Evolutionary conservation across 1,140 invertebrate species (phyloP).

Genomic region (Epicauta chinensis): DNA sequence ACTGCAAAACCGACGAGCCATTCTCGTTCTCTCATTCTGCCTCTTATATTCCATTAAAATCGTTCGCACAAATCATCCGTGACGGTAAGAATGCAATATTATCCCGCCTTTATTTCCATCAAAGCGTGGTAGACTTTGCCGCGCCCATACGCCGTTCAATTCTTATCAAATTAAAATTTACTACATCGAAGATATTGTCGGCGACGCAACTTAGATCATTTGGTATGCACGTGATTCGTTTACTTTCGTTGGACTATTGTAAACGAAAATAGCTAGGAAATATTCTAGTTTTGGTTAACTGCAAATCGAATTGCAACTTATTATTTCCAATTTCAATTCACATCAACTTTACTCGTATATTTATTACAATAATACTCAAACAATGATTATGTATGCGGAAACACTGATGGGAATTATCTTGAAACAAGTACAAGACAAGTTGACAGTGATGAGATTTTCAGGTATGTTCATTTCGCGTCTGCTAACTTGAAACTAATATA

Average conservation of each 20-base stretch:
- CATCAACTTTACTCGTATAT: no score
- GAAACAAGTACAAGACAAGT: no score
- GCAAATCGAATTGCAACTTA: no score
- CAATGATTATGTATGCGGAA: no score
- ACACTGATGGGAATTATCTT: no score
- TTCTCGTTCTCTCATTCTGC: conserved; percentile 4
- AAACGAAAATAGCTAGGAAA: no score
- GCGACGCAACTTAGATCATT: conserved; percentile 17
- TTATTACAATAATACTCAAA: no score
- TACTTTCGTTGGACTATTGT: not conserved
- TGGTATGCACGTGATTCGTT: conserved; percentile 17
- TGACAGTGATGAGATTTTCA: no score
- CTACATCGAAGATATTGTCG: conserved; percentile 16
- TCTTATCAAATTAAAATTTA: conserved; percentile 24
- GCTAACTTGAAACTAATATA: conserved; percentile 23
- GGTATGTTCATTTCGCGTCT: not conserved
- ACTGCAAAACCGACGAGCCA: no score
- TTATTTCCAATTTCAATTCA: no score
- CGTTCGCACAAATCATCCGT: conserved; percentile 7
- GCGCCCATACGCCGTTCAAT: conserved; percentile 6
- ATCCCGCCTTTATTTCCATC: conserved; percentile 11
- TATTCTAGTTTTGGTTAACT: no score
- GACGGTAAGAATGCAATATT: conserved; percentile 16
- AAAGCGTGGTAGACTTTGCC: not conserved
- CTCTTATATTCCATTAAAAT: conserved; percentile 16